Evolutionary conservation across 2,888 invertebrate genomes (phyloP), one percentile per base, ranked within the genome.

Genomic region (Aleiodes alternator): DNA sequence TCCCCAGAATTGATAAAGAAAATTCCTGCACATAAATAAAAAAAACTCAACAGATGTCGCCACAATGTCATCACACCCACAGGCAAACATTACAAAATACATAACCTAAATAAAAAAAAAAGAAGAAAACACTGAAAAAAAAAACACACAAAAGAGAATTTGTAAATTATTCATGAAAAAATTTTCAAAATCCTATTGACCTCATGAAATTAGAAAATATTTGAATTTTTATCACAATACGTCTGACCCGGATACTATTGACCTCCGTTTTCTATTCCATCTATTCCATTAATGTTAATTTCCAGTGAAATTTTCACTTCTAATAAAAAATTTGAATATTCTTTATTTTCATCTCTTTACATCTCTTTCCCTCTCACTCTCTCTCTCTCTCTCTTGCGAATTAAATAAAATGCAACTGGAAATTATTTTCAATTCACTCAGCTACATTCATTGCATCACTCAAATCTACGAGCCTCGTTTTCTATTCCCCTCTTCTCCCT

Each of bases 401-500:
- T 16, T 64, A n/a, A 64, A 48, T 23, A 64, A 48, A 16, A 64
- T 43, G 48, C 48, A 29, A 48, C 43, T 64, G 14, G 6, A 12
- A 64, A 43, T 64, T 38, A 64, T 64, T 64, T 64, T 64, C 48
- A 64, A 64, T 64, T 64, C 64, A 16, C 48, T 48, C 23, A 31
- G 16, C 23, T 53, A 38, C 8, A 16, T 53, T 43, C 5, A 12
- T 66, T 75, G 66, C 56, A 71, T 75, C 56, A 75, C 34, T 66
- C 70, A n/a, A 66, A 71, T 66, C 50, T 66, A 71, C 64, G 53
- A 51, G 53, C 51, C 64, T 69, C 51, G 59, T 34, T 38, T 64
- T 69, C 57, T 69, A 76, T 69, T 11, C 43, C 43, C 43, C 43
- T 11, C 43, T 8, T 11, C 9, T 11, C 43, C 43, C 43, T 43